Percentiles rank a stretch among this genome's conserved stretches.
These are phyloP conservation scores for Drosophila virilis DNA, from an alignment of 1,140 invertebrate genomes.

Conservation along the genomic window DNA sequence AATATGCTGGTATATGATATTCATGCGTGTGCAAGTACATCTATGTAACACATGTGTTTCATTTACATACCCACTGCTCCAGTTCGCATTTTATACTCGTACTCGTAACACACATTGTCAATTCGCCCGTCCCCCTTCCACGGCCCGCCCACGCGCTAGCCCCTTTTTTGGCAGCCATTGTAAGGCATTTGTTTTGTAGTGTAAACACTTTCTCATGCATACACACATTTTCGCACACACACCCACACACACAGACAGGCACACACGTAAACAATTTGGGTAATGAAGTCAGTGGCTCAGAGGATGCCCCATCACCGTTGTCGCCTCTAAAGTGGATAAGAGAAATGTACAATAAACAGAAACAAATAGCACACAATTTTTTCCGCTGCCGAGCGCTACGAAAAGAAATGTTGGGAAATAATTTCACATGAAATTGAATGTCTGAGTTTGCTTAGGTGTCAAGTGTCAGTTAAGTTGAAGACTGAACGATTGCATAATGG, in stretches of 20 bases:
- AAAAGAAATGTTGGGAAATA: conserved; percentile 44
- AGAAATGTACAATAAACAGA: conserved; percentile 62
- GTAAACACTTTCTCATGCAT: conserved; percentile 52
- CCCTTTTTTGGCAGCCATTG: conserved; percentile 41
- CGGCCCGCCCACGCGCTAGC: neutral
- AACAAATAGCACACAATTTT: conserved; percentile 59
- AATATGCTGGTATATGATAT: conserved; percentile 6
- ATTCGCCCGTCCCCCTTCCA: neutral
- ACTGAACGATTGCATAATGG: conserved; percentile 61
- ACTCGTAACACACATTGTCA: conserved; percentile 22
- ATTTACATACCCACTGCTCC: conserved; percentile 23
- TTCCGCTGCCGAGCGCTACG: conserved; percentile 12
- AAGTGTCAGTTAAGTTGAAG: conserved; percentile 68
- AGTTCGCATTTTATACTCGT: conserved; percentile 34
- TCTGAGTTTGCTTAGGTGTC: conserved; percentile 68
- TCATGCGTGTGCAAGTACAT: conserved; percentile 10
- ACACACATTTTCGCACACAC: conserved; percentile 29
- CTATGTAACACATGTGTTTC: conserved; percentile 16
- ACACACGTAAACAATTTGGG: conserved; percentile 57
- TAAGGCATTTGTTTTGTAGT: conserved; percentile 58
- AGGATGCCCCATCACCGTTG: conserved; percentile 25
- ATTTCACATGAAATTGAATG: conserved; percentile 69
- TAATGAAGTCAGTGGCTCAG: conserved; percentile 59
- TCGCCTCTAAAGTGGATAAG: conserved; percentile 55
- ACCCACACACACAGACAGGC: conserved; percentile 6